Evolutionary conservation across 2,113 vertebrate genomes (phyloP), one percentile per base, ranked within the genome.

Genomic region (Varanus salvator): DNA sequence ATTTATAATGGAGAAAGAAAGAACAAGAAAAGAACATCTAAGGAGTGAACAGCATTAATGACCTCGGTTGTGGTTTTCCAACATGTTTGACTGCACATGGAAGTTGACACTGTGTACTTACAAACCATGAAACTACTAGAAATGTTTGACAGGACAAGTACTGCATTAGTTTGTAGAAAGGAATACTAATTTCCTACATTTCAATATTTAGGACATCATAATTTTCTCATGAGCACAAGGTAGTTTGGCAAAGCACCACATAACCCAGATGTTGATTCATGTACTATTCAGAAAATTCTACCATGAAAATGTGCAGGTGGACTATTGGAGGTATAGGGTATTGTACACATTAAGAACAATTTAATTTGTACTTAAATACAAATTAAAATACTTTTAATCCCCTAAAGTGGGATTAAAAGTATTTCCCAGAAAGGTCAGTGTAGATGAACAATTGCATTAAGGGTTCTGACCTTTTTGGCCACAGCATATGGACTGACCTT

Each of bases 21-120:
- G 92, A 34, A 90, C 38, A 44, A 21, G 52, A 90, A 94, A 91
- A 87, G 31, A 86, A 87, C 69, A 91, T 69, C 85, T 83, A 57
- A 64, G 75, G 80, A 69, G 11, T 52, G 6, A 1, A 92, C 9
- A 86, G 57, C 38, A 77, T 87, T 77, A 68, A 64, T 89, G 89
- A 86, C 90, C 44, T 92, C 80, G 88, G 80, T 0, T 92, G 69
- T 88, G 52, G 52, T 75, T 76, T 84, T 83, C 89, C 44, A 89
- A 1, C 3, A 54, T 57, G 80, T 44, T 44, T 21, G 92, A 31
- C 84, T 86, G 76, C 27, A 8, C n/a, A 19, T 5, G 9, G 23
- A 88, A 34, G 78, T 31, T 84, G 85, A 82, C 72, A 60, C 86
- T 85, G 54, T 85, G 48, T 54, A 86, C 14, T 4, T 87, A 80